Percentiles rank a stretch among this genome's conserved stretches.
phyloP scores from a whole-genome alignment of 1,140 invertebrate species.

The Antheraea pernyi region DNA sequence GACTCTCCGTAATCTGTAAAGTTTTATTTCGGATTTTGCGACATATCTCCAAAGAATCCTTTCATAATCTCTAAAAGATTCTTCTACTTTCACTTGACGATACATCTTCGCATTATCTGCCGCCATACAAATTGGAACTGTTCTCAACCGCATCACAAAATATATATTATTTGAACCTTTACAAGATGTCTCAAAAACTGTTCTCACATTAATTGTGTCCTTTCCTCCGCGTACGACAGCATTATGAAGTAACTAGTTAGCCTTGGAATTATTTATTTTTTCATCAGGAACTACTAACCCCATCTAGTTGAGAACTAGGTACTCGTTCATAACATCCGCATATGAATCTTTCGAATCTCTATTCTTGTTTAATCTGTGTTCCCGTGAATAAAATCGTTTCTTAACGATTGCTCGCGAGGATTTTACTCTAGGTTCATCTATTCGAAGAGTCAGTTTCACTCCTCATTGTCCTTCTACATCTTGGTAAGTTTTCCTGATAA shows the following conservation, averaged over 20 bases:
- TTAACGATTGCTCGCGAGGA: neutral
- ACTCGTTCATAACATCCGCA: neutral
- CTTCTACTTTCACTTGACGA: neutral
- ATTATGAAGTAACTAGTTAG: no score
- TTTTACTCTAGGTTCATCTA: neutral
- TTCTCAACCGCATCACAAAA: no score
- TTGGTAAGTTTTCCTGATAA: no score
- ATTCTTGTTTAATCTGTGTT: conserved; percentile 5
- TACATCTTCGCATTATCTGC: conserved; percentile 10
- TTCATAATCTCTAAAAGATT: conserved; percentile 1
- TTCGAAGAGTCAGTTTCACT: neutral
- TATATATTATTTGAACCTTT: neutral
- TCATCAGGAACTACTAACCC: neutral
- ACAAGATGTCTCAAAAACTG: conserved; percentile 3
- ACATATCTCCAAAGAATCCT: conserved; percentile 7
- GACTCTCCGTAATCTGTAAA: conserved; percentile 1
- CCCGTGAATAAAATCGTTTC: neutral
- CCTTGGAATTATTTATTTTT: conserved; percentile 8
- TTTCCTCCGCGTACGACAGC: no score
- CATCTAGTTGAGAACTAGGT: no score
- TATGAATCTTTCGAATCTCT: neutral
- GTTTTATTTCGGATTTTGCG: neutral
- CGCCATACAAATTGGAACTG: no score
- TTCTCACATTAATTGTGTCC: no score
- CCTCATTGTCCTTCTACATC: neutral